Evolutionary conservation across 2,113 vertebrate genomes (phyloP).

Genomic region (Spilogale gracilis): DNA sequence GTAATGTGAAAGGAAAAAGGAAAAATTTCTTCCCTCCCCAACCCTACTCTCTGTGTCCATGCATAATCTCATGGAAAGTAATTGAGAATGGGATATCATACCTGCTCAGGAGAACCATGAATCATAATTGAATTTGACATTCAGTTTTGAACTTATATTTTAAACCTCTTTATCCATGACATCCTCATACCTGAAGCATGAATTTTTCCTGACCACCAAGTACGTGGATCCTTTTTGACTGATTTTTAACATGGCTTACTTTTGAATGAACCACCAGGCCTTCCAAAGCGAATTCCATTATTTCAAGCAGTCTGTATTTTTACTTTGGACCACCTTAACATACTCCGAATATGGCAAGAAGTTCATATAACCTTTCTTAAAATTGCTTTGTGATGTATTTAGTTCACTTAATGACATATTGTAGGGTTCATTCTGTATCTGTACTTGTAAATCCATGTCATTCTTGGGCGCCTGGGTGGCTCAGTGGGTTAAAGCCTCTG

Average conservation of each 20-base stretch:
- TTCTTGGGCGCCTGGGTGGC: not conserved
- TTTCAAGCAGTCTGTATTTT: not conserved
- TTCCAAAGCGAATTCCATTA: not conserved
- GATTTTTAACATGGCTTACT: not conserved
- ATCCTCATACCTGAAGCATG: not conserved
- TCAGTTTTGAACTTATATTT: not conserved
- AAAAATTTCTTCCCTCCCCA: not conserved
- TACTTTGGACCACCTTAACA: not conserved
- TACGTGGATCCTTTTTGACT: not conserved
- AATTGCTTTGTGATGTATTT: not conserved
- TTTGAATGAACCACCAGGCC: not conserved
- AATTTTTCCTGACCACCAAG: not conserved
- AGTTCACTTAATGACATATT: not conserved
- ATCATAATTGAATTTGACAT: not conserved
- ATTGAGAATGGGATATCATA: not conserved
- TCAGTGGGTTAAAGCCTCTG: too few relatives aligned
- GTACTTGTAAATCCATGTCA: not conserved
- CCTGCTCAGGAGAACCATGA: not conserved
- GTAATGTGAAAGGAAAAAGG: not conserved
- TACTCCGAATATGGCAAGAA: not conserved
- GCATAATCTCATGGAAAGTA: not conserved
- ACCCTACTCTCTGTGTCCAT: not conserved
- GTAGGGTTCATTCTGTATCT: not conserved
- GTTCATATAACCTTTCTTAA: not conserved
- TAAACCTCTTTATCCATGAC: not conserved